Evolutionary conservation across 2,113 vertebrate genomes (phyloP), one percentile per base, ranked within the genome.

Genomic region (Charadrius vociferus): DNA sequence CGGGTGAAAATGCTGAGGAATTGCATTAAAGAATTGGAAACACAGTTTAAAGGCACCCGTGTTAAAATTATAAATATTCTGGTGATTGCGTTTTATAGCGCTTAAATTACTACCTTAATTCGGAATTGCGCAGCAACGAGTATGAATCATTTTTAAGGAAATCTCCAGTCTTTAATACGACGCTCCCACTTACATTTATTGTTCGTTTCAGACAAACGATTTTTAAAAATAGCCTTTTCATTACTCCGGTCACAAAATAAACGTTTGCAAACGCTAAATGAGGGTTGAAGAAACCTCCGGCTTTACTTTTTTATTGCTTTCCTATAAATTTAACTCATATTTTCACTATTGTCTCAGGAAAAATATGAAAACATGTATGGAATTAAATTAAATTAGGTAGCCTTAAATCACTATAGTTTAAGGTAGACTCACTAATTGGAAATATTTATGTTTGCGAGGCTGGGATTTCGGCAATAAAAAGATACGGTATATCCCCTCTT

Each of bases 281-380:
- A 97, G 81, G 58, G 53, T 81, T 59, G 87, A 91, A 95, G 89
- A 96, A 95, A 97, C 50, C 41, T 59, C 62, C 20, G 63, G 63
- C 32, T 97, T 97, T 91, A 37, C 26, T 47, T 53, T 49, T 92
- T 96, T 88, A 93, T 86, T 90, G 52, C 63, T 87, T 82, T 88
- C 50, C 86, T 83, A 77, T 90, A 90, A 80, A 95, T 90, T 86
- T 91, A 83, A 67, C 23, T 80, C 41, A 4, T 39, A 78, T 95
- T 86, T 95, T 91, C 95, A 82, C 74, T 73, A 74, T 92, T 93
- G 74, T 96, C 87, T 88, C 66, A 87, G 66, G 26, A 78, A 95
- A 95, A 91, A 91, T 87, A 68, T 39, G 81, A 86, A 92, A 96
- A 92, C n/a, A 5, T 59, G 37, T 47, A 90, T 74, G 53, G 82